Evolutionary conservation across 30 jellyfish, hydroid and myxozoan species (phyloP), one percentile per base, ranked within the genome.

Genomic region (Hydractinia symbiolongicarpus): DNA sequence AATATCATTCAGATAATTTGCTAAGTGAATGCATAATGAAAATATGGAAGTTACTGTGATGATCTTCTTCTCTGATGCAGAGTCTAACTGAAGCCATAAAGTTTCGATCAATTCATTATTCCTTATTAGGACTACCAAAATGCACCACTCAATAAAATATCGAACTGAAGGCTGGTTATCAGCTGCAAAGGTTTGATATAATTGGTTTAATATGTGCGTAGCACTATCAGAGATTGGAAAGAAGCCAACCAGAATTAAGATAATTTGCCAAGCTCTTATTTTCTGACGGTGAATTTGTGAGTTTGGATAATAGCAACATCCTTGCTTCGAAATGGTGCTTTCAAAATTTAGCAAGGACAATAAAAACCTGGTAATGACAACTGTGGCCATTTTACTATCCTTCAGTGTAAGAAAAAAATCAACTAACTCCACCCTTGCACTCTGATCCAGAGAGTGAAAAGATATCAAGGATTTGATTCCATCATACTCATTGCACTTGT

Each of bases 81-180:
- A 82, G 4, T 74, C 84, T 50, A 93, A 78, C 53, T 81, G 86
- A 50, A 81, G 70, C 95, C 95, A 87, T 53, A 93, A 77, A 53
- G 66, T n/a, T 40, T 67, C 55, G 4, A 54, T 44, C 8, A 81
- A 79, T 10, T 52, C 54, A 61, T 95, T 93, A 68, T 55, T 66
- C 50, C 66, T 78, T 30, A 52, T 17, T 55, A 86, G 66, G 52
- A 93, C 14, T 7, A 83, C 54, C 44, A 87, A 67, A 16, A 84
- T 77, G 40, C 84, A 72, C 98, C 98, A 93, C 66, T 93, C 98
- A 66, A 79, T 87, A 19, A 78, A 82, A 67, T 85, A 83, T n/a
- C 96, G 90, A 53, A 93, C 88, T 17, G 90, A 87, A 8, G 96
- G 98, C 84, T 85, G 95, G 66, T 93, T 93, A 44, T 88, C 96